phyloP scores from a whole-genome alignment of 2,888 invertebrate species.

The Copidosoma aretas region DNA sequence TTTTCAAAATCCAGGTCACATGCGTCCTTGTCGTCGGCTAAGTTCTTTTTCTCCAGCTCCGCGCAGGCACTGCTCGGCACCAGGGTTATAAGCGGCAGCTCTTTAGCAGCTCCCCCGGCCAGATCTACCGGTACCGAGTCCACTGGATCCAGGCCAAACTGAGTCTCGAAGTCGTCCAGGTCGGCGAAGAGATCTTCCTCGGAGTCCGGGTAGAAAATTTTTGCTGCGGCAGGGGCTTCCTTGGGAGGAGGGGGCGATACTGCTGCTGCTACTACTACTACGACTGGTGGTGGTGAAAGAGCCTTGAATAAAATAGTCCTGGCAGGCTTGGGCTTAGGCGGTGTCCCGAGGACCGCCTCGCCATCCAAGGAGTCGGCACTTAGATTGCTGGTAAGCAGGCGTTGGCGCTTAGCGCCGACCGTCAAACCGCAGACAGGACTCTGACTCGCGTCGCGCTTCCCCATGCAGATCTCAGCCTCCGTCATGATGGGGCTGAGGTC shows the following conservation, averaged over 20 bases:
- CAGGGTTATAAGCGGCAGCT: no score
- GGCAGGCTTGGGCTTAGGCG: slow-evolving; percentile 10
- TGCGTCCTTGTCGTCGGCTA: neutral
- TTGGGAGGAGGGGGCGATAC: neutral
- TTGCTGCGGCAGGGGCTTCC: neutral
- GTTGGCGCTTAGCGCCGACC: slow-evolving; percentile 9
- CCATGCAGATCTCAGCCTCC: neutral
- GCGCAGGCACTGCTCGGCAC: no score
- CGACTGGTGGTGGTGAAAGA: neutral
- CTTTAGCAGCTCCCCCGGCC: no score
- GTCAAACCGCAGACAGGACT: slow-evolving; percentile 5
- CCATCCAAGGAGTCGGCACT: slow-evolving; percentile 17
- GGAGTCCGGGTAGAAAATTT: slow-evolving; percentile 16
- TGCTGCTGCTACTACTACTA: no score
- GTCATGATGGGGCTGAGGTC: slow-evolving; percentile 18
- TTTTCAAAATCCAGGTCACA: slow-evolving; percentile 32
- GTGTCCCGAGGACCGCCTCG: slow-evolving; percentile 11
- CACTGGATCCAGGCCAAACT: slow-evolving; percentile 9
- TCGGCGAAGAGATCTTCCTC: slow-evolving; percentile 29
- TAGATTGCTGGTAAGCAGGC: neutral
- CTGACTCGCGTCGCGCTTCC: slow-evolving; percentile 24
- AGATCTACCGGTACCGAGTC: neutral
- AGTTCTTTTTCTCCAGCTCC: neutral
- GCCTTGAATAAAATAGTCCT: neutral
- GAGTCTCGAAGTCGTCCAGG: slow-evolving; percentile 25